Conservation (phyloP, 2,888 invertebrate genomes). For the Acronicta psi region DNA sequence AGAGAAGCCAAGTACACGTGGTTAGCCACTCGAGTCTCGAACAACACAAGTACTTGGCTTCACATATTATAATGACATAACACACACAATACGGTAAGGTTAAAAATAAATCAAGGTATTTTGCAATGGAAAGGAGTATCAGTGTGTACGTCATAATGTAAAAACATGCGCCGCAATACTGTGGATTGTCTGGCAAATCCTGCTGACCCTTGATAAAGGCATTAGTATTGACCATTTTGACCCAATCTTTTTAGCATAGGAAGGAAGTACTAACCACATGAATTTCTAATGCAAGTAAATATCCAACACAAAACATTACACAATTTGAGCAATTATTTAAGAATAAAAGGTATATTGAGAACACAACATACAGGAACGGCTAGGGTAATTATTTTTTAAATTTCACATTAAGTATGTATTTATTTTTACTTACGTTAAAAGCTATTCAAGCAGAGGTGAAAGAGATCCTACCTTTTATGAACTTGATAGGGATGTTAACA, state of each 20-base stretch:
- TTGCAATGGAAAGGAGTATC: too few relatives aligned
- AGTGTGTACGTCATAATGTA: too few relatives aligned
- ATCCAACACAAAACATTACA: slow-evolving; percentile 53
- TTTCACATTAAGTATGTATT: too few relatives aligned
- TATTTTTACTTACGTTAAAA: slow-evolving; percentile 16
- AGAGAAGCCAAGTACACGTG: too few relatives aligned
- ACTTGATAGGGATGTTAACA: slow-evolving; percentile 45
- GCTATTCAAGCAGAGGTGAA: slow-evolving; percentile 35
- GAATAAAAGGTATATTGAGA: slow-evolving; percentile 19
- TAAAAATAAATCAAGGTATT: too few relatives aligned
- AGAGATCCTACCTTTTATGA: slow-evolving; percentile 28
- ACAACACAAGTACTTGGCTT: too few relatives aligned
- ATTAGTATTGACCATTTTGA: neutral
- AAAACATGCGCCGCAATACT: too few relatives aligned
- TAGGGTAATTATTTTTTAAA: too few relatives aligned
- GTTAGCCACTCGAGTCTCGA: too few relatives aligned
- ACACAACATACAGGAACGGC: slow-evolving; percentile 23
- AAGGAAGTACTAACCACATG: slow-evolving; percentile 9
- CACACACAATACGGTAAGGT: too few relatives aligned
- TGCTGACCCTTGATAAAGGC: neutral
- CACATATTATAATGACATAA: too few relatives aligned
- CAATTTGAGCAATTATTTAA: slow-evolving; percentile 61
- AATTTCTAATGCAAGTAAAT: slow-evolving; percentile 4
- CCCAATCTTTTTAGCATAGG: slow-evolving; percentile 4
- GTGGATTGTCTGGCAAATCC: too few relatives aligned